Evolutionary conservation across 2,113 vertebrate species (phyloP), one percentile per base, ranked within the genome.

Genomic region (Galeopterus variegatus): DNA sequence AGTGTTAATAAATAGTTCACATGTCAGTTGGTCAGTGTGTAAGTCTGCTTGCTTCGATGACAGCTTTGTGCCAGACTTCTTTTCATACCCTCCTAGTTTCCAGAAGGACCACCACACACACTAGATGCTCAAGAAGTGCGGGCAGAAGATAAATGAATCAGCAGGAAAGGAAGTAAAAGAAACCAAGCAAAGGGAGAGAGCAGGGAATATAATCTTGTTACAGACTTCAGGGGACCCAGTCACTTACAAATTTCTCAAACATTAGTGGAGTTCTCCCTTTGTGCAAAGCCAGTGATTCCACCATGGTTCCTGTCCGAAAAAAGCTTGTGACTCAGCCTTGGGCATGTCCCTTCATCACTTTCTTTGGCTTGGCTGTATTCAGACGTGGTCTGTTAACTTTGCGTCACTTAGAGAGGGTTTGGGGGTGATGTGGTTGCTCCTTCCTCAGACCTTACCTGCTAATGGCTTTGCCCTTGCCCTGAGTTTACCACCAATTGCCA

Each of bases 321-420:
- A n/a, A 10, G 15, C 83, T 5, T 26, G 31, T 67, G 97, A 97
- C 65, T 94, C 95, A 88, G 80, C 70, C 60, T 11, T 48, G 69
- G 77, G 21, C 72, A 45, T 64, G 64, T 50, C 56, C 23, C 70
- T 48, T 52, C 50, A 19, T 6, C 54, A 64, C n/a, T 15, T 14
- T 84, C 96, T 73, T 79, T 88, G 80, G 58, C 70, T 93, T 67
- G 75, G 54, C 90, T 36, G 7, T 65, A 9, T 52, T 36, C 77
- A 79, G 89, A 58, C 13, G 1, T 0, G 24, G 84, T 77, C 88
- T 84, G 52, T 60, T 56, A 80, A 82, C 48, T 45, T 52, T 17
- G 0, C 1, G 4, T 41, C 79, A 31, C 65, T 48, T 72, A 26
- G 70, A 48, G 73, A 12, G 41, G 41, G 41, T 28, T 0, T 19